Conservation (phyloP, 2,113 vertebrate species). For the Spea multiplicata region DNA sequence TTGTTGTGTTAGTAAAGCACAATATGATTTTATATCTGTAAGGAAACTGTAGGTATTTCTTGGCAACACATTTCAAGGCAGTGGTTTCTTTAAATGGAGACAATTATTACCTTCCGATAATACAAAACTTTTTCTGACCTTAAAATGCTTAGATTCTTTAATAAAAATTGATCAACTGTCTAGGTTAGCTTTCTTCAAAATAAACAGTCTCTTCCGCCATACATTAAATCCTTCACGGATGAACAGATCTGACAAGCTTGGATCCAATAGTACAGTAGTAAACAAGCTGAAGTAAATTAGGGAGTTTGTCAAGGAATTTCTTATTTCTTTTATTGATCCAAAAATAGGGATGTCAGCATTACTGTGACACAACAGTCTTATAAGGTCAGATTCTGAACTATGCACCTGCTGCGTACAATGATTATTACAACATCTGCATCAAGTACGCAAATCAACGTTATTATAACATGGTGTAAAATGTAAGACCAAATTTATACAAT, state of each 20-base stretch:
- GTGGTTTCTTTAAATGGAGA: neutral
- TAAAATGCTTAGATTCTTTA: slow-evolving; percentile 31
- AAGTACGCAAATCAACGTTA: no score
- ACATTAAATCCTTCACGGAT: slow-evolving; percentile 33
- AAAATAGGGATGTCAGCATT: neutral
- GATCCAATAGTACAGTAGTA: slow-evolving; percentile 27
- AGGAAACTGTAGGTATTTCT: no score
- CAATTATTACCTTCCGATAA: slow-evolving; percentile 13
- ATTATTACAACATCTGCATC: no score
- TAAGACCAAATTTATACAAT: no score
- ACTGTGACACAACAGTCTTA: neutral
- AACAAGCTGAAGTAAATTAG: slow-evolving; percentile 28
- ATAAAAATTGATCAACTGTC: slow-evolving; percentile 39
- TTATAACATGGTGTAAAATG: no score
- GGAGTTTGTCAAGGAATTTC: slow-evolving; percentile 35
- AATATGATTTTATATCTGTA: no score
- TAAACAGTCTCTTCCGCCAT: slow-evolving; percentile 19
- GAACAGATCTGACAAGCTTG: slow-evolving; percentile 14
- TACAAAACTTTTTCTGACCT: slow-evolving; percentile 26
- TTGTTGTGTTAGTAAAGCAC: no score
- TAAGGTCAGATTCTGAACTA: no score
- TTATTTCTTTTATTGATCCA: neutral
- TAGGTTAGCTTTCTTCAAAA: slow-evolving; percentile 38
- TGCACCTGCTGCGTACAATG: no score
- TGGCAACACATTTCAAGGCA: no score